Conservation (phyloP, 2,888 invertebrate species). For the Zeuzera pyrina region DNA sequence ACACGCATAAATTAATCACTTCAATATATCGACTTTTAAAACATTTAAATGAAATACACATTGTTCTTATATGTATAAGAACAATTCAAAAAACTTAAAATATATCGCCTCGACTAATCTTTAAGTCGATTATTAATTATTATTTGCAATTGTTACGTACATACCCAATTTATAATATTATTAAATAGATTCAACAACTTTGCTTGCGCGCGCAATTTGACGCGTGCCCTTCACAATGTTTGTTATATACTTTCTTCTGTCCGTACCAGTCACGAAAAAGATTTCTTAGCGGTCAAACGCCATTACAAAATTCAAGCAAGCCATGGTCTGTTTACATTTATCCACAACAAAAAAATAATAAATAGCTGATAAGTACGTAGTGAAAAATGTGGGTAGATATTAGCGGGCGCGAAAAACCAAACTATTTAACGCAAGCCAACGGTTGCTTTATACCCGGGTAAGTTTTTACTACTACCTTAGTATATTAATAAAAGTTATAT, state of each 20-base stretch:
- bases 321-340: slow-evolving; percentile 32
- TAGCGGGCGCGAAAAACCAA: slow-evolving; percentile 71
- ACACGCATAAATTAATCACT: too few relatives aligned
- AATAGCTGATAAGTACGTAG: slow-evolving; percentile 20
- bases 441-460: slow-evolving; percentile 79
- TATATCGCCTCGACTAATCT: too few relatives aligned
- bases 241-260: slow-evolving; percentile 35
- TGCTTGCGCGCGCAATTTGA: slow-evolving; percentile 36
- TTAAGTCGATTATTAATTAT: too few relatives aligned
- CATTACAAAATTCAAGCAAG: slow-evolving; percentile 16
- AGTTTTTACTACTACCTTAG: too few relatives aligned
- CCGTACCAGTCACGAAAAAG: slow-evolving; percentile 42
- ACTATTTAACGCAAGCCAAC: slow-evolving; percentile 73
- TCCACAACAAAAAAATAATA: slow-evolving; percentile 19
- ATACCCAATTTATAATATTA: too few relatives aligned
- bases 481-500: too few relatives aligned
- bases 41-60: too few relatives aligned
- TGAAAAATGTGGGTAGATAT: slow-evolving; percentile 76
- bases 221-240: slow-evolving; percentile 17
- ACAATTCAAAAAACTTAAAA: too few relatives aligned
- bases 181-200: too few relatives aligned
- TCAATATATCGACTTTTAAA: too few relatives aligned
- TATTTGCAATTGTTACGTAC: too few relatives aligned
- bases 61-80: too few relatives aligned
- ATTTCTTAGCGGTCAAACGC: slow-evolving; percentile 42